Evolutionary conservation across 2,797 vertebrate species (phyloP).

Genomic region (Tarsius wallacei): DNA sequence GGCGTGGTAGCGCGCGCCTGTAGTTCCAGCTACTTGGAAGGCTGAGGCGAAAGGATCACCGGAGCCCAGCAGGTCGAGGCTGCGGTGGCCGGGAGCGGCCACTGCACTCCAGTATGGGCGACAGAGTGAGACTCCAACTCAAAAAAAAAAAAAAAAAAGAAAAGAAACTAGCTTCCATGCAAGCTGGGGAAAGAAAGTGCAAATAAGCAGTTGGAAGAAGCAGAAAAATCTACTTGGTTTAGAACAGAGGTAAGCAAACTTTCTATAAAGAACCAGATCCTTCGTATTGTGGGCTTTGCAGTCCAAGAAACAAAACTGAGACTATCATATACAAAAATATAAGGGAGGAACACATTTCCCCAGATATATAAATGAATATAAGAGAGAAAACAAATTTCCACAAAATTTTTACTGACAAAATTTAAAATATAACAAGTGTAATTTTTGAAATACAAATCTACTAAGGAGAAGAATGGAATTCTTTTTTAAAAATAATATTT

Average conservation of each 20-base stretch:
- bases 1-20: no score
- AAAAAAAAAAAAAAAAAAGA: no score
- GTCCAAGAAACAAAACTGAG: background rate
- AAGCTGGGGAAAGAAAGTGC: background rate
- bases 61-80: no score
- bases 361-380: background rate
- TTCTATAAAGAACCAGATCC: background rate
- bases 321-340: background rate
- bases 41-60: no score
- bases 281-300: background rate
- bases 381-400: background rate
- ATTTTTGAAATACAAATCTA: background rate
- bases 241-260: background rate
- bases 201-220: background rate
- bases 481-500: background rate
- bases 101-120: no score
- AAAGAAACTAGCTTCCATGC: background rate
- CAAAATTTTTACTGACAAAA: background rate
- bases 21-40: no score
- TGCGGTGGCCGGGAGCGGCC: no score
- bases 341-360: background rate
- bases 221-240: background rate
- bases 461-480: background rate
- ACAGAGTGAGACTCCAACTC: no score
- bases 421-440: background rate